These are phyloP conservation scores for Tipula confusa DNA, from an alignment of 2,888 invertebrate genomes.

Conservation along the genomic window DNA sequence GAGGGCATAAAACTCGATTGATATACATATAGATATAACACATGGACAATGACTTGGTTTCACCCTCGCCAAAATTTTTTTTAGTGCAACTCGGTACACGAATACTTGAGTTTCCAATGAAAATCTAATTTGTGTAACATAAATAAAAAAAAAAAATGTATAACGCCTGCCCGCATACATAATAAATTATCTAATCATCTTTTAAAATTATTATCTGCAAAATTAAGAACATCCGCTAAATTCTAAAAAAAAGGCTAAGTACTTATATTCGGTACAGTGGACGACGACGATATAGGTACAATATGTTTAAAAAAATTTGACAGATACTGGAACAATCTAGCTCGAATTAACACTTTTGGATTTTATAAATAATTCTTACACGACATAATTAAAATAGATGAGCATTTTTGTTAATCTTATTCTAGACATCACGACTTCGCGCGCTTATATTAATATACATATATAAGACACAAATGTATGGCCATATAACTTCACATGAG, in stretches of 20 bases:
- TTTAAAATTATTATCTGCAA: neutral
- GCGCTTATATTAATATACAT: neutral
- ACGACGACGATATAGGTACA: too few relatives aligned
- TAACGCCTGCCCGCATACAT: slow-evolving; percentile 25
- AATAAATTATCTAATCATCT: slow-evolving; percentile 5
- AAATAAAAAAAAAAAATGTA: neutral
- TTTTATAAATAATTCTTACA: neutral
- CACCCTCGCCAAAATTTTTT: neutral
- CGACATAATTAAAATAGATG: neutral
- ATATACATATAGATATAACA: neutral
- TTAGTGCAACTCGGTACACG: too few relatives aligned
- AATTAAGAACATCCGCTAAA: slow-evolving; percentile 20
- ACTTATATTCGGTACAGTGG: neutral
- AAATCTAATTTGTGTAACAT: slow-evolving; percentile 12
- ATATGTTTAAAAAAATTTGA: neutral
- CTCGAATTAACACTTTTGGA: neutral
- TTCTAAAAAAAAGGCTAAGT: neutral
- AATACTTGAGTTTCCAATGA: neutral
- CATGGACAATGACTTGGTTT: neutral
- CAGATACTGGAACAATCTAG: neutral
- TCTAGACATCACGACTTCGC: slow-evolving; percentile 8
- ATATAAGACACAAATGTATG: neutral
- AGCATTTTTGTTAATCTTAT: neutral
- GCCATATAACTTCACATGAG: neutral
- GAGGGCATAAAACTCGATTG: neutral